These are phyloP conservation scores for Pseudorhiza aurosa DNA, from an alignment of 30 jellyfish, hydroid and myxozoan genomes.

Conservation along the genomic window DNA sequence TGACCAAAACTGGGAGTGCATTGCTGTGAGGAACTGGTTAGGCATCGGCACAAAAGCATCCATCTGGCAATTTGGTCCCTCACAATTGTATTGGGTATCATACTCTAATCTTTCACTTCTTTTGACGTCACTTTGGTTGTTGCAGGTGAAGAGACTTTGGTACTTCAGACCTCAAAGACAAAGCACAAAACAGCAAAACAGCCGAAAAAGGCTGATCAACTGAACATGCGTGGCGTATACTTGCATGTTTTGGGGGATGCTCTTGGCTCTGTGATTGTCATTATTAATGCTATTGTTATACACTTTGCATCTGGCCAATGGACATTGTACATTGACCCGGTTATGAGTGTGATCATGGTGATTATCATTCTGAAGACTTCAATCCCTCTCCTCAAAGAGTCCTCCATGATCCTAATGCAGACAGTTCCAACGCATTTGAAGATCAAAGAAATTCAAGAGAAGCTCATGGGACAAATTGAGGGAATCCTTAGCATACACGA, in stretches of 20 bases:
- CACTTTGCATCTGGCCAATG: slow-evolving; percentile 51
- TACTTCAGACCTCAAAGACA: slow-evolving; percentile 25
- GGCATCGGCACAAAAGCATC: no score
- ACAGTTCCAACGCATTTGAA: slow-evolving; percentile 97
- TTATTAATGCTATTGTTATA: slow-evolving; percentile 71
- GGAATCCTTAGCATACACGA: slow-evolving; percentile 93
- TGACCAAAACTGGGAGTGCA: no score
- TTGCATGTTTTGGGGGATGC: slow-evolving; percentile 84
- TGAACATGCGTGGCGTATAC: slow-evolving; percentile 87
- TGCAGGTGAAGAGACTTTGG: slow-evolving; percentile 54
- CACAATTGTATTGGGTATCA: no score
- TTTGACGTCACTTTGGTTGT: not conserved
- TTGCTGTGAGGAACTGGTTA: no score
- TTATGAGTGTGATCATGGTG: slow-evolving; percentile 74
- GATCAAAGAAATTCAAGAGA: slow-evolving; percentile 92
- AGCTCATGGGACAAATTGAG: slow-evolving; percentile 80
- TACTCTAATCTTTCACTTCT: not conserved
- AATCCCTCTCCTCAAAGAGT: slow-evolving; percentile 79
- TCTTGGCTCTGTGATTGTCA: slow-evolving; percentile 85
- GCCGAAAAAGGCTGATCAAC: slow-evolving; percentile 52
- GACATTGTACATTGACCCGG: slow-evolving; percentile 83
- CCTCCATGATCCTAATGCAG: slow-evolving; percentile 94
- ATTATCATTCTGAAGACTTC: slow-evolving; percentile 91
- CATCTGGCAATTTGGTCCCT: no score
- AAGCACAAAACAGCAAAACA: slow-evolving; percentile 5